These are phyloP conservation scores for Lutraria rhynchaena DNA, from an alignment of 1,140 invertebrate genomes.

Conservation along the genomic window DNA sequence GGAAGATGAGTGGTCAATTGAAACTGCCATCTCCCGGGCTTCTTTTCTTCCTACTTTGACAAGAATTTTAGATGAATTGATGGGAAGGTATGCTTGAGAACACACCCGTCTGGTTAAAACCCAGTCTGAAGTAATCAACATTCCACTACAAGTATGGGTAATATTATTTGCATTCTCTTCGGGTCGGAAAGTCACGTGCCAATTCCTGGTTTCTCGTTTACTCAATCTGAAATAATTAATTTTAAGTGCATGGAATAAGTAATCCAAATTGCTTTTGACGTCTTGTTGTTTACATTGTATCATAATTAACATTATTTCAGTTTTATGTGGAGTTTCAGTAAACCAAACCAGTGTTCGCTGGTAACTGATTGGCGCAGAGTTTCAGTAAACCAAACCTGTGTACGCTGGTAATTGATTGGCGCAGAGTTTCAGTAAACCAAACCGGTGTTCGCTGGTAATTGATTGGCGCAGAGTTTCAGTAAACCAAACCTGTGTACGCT, in stretches of 20 bases:
- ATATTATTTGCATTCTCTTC: slow-evolving; percentile 11
- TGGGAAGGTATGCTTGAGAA: slow-evolving; percentile 2
- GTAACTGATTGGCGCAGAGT: too few relatives aligned
- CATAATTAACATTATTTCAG: too few relatives aligned
- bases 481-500: too few relatives aligned
- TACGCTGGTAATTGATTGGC: too few relatives aligned
- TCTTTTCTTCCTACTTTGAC: slow-evolving; percentile 51
- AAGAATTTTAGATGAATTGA: slow-evolving; percentile 1
- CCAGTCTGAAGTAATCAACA: slow-evolving; percentile 39
- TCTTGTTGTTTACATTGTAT: too few relatives aligned
- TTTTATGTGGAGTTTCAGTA: too few relatives aligned
- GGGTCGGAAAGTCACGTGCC: slow-evolving; percentile 45
- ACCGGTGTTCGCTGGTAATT: too few relatives aligned
- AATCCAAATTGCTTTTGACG: too few relatives aligned
- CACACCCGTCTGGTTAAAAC: slow-evolving; percentile 25
- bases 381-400: too few relatives aligned
- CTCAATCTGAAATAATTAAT: slow-evolving; percentile 34
- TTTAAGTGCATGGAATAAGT: not conserved
- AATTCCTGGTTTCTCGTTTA: slow-evolving; percentile 46
- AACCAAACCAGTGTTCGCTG: too few relatives aligned
- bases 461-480: too few relatives aligned
- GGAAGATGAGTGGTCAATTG: slow-evolving; percentile 11
- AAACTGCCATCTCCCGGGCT: slow-evolving; percentile 17
- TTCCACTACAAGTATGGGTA: slow-evolving; percentile 32
- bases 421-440: too few relatives aligned